phyloP scores from a whole-genome alignment of 2,113 vertebrate species.

The Falcunculus frontatus region DNA sequence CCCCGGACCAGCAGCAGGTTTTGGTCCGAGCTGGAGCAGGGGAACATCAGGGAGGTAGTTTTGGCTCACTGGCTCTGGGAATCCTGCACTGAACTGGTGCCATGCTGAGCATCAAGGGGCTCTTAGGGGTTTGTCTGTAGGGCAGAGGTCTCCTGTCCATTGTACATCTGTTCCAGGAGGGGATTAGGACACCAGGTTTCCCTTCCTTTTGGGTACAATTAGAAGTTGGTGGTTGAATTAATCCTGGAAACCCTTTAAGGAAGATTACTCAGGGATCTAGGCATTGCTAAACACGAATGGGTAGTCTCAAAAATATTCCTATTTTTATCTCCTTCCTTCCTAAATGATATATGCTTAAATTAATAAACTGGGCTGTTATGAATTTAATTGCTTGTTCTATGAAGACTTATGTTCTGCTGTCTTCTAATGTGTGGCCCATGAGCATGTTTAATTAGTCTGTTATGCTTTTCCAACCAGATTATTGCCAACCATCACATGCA shows the following conservation, averaged over 20 bases:
- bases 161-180: not conserved
- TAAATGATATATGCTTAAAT: not conserved
- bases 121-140: not conserved
- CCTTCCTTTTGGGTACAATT: not conserved
- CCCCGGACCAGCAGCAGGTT: rapidly evolving
- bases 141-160: not conserved
- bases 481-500: conserved; percentile 93
- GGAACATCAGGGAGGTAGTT: not conserved
- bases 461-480: conserved; percentile 80
- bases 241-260: not conserved
- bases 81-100: not conserved
- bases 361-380: not conserved
- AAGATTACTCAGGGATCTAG: not conserved
- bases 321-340: not conserved
- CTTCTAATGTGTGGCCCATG: not conserved
- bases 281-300: not conserved
- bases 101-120: not conserved
- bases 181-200: not conserved
- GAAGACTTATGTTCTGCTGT: not conserved
- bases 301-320: not conserved
- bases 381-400: not conserved
- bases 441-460: conserved; percentile 29
- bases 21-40: not conserved
- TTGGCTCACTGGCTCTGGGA: not conserved
- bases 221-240: not conserved